Evolutionary conservation across 2,113 vertebrate species (phyloP).

Genomic region (Thomomys bottae): DNA sequence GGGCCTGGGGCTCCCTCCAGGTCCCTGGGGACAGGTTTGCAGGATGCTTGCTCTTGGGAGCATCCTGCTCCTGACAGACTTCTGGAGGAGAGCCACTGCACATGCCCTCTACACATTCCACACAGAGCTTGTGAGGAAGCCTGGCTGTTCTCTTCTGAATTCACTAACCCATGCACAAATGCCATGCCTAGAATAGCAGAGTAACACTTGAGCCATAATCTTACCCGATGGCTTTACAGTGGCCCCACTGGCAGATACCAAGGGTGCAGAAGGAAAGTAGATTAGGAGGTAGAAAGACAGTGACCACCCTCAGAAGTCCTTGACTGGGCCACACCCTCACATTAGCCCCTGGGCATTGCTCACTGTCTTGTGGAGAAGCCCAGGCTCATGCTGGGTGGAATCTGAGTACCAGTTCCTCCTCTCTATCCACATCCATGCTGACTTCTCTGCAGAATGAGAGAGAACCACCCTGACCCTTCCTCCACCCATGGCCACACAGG

Average conservation of each 20-base stretch:
- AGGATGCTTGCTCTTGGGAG: conserved; percentile 2
- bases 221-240: not conserved
- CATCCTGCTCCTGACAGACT: not conserved
- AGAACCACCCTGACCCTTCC: not conserved
- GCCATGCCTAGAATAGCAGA: not conserved
- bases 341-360: not conserved
- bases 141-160: not conserved
- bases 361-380: not conserved
- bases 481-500: not conserved
- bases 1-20: not conserved
- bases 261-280: not conserved
- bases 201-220: not conserved
- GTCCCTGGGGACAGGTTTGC: not conserved
- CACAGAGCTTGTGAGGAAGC: not conserved
- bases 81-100: not conserved
- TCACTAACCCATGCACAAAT: not conserved
- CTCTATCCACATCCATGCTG: not conserved
- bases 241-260: not conserved
- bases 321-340: not conserved
- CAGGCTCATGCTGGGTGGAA: not conserved
- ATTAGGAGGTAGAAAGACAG: not conserved
- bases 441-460: not conserved
- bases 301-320: not conserved
- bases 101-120: not conserved
- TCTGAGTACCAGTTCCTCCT: not conserved